A percentile compares a stretch with the other conserved stretches of the same genome.
Evolutionary conservation across 2,113 vertebrate species (phyloP).

Genomic region (Siniperca knerii): DNA sequence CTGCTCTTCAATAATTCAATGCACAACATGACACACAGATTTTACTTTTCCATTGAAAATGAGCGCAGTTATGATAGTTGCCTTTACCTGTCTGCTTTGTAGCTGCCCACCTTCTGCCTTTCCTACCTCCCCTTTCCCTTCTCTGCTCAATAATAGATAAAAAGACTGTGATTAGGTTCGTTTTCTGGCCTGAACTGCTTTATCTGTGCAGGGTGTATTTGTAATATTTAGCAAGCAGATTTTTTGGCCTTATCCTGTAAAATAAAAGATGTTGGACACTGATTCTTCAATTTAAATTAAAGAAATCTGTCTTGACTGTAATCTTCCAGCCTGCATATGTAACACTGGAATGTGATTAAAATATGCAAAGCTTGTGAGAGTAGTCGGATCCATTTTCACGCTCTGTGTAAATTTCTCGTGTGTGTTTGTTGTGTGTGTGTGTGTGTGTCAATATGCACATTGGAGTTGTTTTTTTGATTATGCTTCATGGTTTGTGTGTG

Average conservation of each 20-base stretch:
- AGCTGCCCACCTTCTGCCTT: conserved; percentile 2
- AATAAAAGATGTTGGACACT: conserved; percentile 1
- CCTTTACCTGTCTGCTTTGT: conserved; percentile 36
- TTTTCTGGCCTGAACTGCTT: conserved; percentile 10
- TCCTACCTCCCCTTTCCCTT: neutral
- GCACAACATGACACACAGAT: conserved; percentile 53
- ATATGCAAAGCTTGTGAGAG: conserved; percentile 48
- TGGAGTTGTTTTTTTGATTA: conserved; percentile 35
- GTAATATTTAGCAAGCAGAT: conserved; percentile 20
- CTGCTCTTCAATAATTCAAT: conserved; percentile 61
- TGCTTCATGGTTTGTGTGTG: conserved; percentile 1
- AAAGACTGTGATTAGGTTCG: conserved; percentile 32
- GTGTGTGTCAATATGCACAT: conserved; percentile 11
- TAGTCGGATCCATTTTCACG: conserved; percentile 43
- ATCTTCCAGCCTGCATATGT: conserved; percentile 20
- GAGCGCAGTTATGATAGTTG: conserved; percentile 39
- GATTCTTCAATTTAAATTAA: conserved; percentile 29
- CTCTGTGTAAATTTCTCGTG: conserved; percentile 18
- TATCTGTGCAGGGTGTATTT: conserved; percentile 1
- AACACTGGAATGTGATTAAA: conserved; percentile 44
- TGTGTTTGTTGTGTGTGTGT: conserved; percentile 32
- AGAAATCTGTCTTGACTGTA: conserved; percentile 34
- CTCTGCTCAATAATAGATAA: conserved; percentile 50
- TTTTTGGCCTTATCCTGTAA: neutral
- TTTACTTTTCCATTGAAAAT: conserved; percentile 54